Evolutionary conservation across 2,888 invertebrate genomes (phyloP).

Genomic region (Drosophila cracens): DNA sequence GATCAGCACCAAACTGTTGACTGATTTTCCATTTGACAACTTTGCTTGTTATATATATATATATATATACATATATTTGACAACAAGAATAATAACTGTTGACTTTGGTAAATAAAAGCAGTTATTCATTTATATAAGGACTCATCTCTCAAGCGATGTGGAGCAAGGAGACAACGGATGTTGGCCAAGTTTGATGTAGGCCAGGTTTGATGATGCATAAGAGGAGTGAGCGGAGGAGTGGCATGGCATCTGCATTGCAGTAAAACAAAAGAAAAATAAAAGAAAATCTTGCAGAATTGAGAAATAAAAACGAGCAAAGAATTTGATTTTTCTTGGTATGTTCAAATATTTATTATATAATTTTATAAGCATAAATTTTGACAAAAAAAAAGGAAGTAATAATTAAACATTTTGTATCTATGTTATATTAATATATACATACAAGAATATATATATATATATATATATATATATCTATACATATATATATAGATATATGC

Average conservation of each 20-base stretch:
- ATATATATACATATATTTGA: background rate
- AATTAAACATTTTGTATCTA: conserved; percentile 43
- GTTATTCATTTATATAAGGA: background rate
- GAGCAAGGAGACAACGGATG: too few species aligned
- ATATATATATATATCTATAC: conserved; percentile 4
- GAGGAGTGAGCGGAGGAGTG: too few species aligned
- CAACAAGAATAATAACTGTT: background rate
- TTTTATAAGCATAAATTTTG: conserved; percentile 71
- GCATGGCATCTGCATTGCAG: too few species aligned
- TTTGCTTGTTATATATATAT: background rate
- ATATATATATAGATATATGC: conserved; percentile 26
- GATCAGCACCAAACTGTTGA: conserved; percentile 1
- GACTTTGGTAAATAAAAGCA: background rate
- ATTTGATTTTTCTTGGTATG: conserved; percentile 63
- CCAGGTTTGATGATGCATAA: too few species aligned
- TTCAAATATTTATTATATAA: conserved; percentile 74
- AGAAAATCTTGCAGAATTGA: conserved; percentile 9
- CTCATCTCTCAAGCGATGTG: background rate
- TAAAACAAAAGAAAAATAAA: background rate
- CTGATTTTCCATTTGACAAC: background rate
- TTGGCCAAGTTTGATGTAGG: too few species aligned
- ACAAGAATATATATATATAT: conserved; percentile 23
- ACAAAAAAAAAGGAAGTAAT: conserved; percentile 53
- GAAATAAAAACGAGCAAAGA: conserved; percentile 24
- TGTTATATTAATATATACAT: conserved; percentile 23